Conservation (phyloP, 2,888 invertebrate species). For the Artemia sinica region DNA sequence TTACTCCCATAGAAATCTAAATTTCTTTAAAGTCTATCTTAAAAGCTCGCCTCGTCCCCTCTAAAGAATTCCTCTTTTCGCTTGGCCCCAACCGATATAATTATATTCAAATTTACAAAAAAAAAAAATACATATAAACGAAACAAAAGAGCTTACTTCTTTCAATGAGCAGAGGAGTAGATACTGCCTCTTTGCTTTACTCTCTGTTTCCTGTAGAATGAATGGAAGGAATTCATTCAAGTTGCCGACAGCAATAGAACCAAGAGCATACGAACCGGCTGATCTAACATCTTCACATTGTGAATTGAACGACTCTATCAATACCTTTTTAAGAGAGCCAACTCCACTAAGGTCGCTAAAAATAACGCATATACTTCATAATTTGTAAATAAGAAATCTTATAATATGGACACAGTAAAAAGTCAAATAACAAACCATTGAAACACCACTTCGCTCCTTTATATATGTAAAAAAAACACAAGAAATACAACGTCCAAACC, state of each 20-base stretch:
- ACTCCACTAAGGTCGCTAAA: conserved; percentile 29
- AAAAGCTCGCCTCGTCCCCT: no score
- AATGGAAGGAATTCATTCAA: conserved; percentile 81
- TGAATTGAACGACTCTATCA: conserved; percentile 47
- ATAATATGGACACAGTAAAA: not conserved
- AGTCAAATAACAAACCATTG: not conserved
- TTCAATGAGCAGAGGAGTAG: conserved; percentile 87
- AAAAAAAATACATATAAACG: no score
- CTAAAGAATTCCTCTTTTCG: no score
- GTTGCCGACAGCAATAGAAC: conserved; percentile 89
- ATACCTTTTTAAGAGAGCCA: conserved; percentile 31
- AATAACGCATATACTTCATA: conserved; percentile 20
- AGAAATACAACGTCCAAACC: no score
- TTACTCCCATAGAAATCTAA: no score
- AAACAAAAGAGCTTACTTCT: conserved; percentile 45
- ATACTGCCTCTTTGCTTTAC: conserved; percentile 86
- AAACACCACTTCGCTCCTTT: no score
- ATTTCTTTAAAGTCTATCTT: no score
- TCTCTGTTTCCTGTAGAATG: conserved; percentile 78
- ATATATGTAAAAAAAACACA: no score
- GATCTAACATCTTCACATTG: conserved; percentile 91
- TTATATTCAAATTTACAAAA: no score
- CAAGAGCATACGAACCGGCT: conserved; percentile 89
- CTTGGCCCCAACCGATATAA: no score
- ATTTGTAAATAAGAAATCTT: not conserved